Evolutionary conservation across 2,797 vertebrate species (phyloP), one percentile per base, ranked within the genome.

Genomic region (Anguilla obscura): DNA sequence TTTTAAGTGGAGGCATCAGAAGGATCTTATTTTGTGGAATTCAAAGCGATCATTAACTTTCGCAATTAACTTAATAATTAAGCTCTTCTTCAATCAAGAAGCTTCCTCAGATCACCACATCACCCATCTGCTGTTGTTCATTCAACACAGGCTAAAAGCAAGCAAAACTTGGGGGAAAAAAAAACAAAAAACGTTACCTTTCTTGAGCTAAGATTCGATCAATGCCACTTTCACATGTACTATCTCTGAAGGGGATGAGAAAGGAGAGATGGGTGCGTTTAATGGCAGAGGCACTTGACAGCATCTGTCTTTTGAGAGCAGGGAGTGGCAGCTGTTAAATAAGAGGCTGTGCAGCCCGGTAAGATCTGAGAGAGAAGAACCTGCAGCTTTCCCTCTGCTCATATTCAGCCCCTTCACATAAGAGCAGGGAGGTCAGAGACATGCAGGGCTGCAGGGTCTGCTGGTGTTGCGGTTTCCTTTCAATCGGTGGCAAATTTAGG

Each of bases 181-280:
- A 45, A 2, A 3, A 45, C 3, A 14, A 0, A 9, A 83, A 88
- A 89, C 50, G 30, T 92, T 92, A 92, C 92, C 92, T 93, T 90
- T 71, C 85, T 48, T 91, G 86, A 50, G 89, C 84, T 74, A 92
- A 85, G 90, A 91, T 8, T 90, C 85, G 89, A 90, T 90, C 91
- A 90, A 91, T 89, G 85, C 89, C 90, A 27, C 71, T 91, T 87
- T 92, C 92, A 91, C 50, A 90, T 87, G 71, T 88, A 86, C 36
- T 56, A 89, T 71, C 71, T 80, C 58, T 88, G 74, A 87, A 85
- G 87, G 85, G 85, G 79, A 85, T 6, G 52, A 85, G 54, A 58
- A 58, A 18, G 45, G 80, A 6, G 24, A 58, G 7, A 58, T 58
- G 45, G 40, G 24, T 7, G 9, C 8, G 5, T 69, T n/a, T 48